phyloP scores from a whole-genome alignment of 2,113 vertebrate genomes.

The Apistogramma diplotaenia region DNA sequence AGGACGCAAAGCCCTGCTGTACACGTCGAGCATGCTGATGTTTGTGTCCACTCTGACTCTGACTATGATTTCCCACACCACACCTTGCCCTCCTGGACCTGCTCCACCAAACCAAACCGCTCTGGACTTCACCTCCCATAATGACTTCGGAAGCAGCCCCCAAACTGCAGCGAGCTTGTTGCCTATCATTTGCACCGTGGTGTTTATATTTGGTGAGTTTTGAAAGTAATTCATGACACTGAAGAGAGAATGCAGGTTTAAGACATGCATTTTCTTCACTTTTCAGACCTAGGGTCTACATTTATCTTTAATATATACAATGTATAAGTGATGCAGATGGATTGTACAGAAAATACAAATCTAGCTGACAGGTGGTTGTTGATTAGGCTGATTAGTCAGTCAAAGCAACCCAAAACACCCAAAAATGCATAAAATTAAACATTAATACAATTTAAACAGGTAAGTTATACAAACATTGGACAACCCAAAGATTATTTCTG shows the following conservation, averaged over 20 bases:
- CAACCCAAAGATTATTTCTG: neutral
- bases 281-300: too few species aligned
- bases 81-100: slow-evolving; percentile 16
- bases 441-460: neutral
- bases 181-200: slow-evolving; percentile 86
- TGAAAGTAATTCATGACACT: neutral
- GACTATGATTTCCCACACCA: slow-evolving; percentile 78
- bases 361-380: too few species aligned
- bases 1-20: slow-evolving; percentile 89
- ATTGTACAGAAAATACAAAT: too few species aligned
- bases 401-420: too few species aligned
- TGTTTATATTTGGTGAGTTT: slow-evolving; percentile 90
- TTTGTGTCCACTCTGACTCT: slow-evolving; percentile 80
- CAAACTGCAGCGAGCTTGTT: slow-evolving; percentile 60
- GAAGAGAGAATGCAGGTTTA: too few species aligned
- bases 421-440: neutral
- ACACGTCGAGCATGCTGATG: slow-evolving; percentile 87
- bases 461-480: neutral
- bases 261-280: too few species aligned
- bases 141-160: slow-evolving; percentile 38
- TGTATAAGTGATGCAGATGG: too few species aligned
- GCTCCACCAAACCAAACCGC: slow-evolving; percentile 45
- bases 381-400: too few species aligned
- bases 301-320: too few species aligned
- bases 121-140: neutral